Base-by-base conservation (phyloP, 2,113 vertebrate genomes). In the Oncorhynchus tshawytscha region DNA sequence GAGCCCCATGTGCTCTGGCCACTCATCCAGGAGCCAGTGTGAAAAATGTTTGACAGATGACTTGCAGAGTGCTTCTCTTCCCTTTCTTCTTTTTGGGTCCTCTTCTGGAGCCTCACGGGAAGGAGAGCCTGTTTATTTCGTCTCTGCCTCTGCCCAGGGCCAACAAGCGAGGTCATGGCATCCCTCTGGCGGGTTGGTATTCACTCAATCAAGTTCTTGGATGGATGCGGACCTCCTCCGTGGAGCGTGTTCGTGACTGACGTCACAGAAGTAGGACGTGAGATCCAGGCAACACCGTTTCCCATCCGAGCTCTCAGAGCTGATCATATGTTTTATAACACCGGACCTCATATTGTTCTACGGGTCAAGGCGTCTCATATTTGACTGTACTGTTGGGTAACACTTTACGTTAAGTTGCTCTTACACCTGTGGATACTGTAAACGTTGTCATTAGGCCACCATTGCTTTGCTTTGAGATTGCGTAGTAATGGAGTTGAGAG, bases 11-110 rank as follows among this genome's bases (percentile, higher is more conserved):
- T 74, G 76, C 77, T 82, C 73, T 82, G 73, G 80, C 76, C 57
- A 77, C 31, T 25, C 54, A 76, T 79, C 72, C 77, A 68, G 70
- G 75, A 48, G 45, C 59, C 70, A 39, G 71, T 81, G 67, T n/a
- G 54, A 82, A 73, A 84, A 78, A 83, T 73, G 79, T 48, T 77
- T 85, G 62, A 78, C 62, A 83, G 73, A 85, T 80, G 54, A 80
- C 76, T 72, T 83, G 73, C 79, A 84, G 22, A 65, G 39, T 67
- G 48, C 29, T 77, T 51, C 22, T 31, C 49, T 29, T 49, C n/a
- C 18, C 51, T 67, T 29, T 67, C 66, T 29, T 29, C 66, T 67
- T 31, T 13, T 29, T 29, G 25, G 25, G 25, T 16, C 65, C 25
- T 31, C 65, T 31, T 70, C 39, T 7, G 39, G 20, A 49, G 31